Percentiles rank a stretch among this genome's conserved stretches.
Evolutionary conservation across 2,888 invertebrate species (phyloP).

Genomic region (Ellobium chinense): DNA sequence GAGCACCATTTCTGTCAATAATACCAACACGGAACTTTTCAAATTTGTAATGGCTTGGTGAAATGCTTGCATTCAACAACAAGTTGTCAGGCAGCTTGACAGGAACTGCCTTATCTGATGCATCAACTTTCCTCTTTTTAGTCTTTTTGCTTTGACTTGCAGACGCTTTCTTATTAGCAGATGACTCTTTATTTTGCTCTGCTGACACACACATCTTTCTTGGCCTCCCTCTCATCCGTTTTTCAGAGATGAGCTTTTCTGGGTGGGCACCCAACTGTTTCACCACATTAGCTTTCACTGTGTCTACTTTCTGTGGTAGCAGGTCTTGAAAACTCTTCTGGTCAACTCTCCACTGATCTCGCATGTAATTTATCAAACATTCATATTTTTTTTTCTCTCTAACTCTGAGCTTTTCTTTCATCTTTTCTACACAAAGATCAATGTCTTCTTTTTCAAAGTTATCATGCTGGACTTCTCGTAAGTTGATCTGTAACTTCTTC

Average conservation of each 20-base stretch:
- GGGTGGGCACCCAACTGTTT: conserved; percentile 22
- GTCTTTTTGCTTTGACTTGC: not conserved
- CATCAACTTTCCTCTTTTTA: not conserved
- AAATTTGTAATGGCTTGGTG: not conserved
- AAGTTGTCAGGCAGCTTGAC: conserved; percentile 23
- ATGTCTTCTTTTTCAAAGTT: conserved; percentile 14
- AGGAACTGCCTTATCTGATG: conserved; percentile 16
- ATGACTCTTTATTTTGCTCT: not conserved
- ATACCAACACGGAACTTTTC: conserved; percentile 38
- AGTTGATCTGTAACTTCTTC: conserved; percentile 27
- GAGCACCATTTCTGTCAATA: conserved; percentile 35
- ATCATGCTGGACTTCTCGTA: conserved; percentile 15
- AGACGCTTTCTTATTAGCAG: not conserved
- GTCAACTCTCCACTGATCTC: conserved; percentile 36
- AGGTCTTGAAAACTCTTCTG: conserved; percentile 40
- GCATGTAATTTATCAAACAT: conserved; percentile 40
- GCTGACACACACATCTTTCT: not conserved
- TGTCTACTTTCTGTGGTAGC: conserved; percentile 41
- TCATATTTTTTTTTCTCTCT: conserved; percentile 46
- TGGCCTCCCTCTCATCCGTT: conserved; percentile 13
- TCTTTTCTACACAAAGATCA: conserved; percentile 16
- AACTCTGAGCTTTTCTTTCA: conserved; percentile 36
- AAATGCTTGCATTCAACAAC: not conserved
- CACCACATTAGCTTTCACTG: conserved; percentile 37
- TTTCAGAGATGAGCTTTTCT: not conserved